phyloP scores from a whole-genome alignment of 2,113 vertebrate species.

The Halichoeres trimaculatus region DNA sequence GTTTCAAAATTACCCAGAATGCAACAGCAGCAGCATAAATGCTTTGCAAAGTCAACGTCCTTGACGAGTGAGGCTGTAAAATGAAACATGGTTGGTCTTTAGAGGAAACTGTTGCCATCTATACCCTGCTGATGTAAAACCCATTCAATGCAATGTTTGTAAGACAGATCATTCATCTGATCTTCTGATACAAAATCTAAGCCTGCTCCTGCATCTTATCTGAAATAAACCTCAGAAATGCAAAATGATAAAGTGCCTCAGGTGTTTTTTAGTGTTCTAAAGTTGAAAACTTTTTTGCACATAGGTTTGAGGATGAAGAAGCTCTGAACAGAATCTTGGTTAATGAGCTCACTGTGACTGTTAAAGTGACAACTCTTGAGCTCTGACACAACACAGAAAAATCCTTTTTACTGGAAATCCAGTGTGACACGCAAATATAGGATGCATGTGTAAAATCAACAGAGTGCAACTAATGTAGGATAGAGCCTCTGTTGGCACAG shows the following conservation, averaged over 20 bases:
- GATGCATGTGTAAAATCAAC: slow-evolving; percentile 23
- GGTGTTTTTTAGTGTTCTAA: slow-evolving; percentile 1
- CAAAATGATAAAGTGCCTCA: slow-evolving; percentile 12
- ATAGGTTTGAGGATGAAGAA: neutral
- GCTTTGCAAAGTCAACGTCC: neutral
- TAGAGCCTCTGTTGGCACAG: slow-evolving; percentile 11
- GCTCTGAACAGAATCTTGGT: neutral
- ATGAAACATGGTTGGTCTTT: neutral
- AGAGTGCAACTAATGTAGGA: slow-evolving; percentile 20
- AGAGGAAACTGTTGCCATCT: neutral
- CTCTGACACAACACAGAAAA: slow-evolving; percentile 3
- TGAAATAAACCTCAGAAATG: neutral
- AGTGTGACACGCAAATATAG: slow-evolving; percentile 7
- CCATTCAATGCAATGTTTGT: neutral
- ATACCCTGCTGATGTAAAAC: neutral
- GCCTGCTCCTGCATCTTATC: neutral
- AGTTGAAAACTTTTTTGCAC: neutral
- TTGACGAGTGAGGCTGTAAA: neutral
- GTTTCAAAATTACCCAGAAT: slow-evolving; percentile 14
- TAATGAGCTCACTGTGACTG: neutral
- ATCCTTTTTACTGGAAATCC: neutral
- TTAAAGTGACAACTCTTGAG: neutral
- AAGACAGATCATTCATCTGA: neutral
- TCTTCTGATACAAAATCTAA: neutral
- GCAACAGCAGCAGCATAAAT: neutral